Evolutionary conservation across 2,797 vertebrate genomes (phyloP), one percentile per base, ranked within the genome.

Genomic region (Tadarida brasiliensis): DNA sequence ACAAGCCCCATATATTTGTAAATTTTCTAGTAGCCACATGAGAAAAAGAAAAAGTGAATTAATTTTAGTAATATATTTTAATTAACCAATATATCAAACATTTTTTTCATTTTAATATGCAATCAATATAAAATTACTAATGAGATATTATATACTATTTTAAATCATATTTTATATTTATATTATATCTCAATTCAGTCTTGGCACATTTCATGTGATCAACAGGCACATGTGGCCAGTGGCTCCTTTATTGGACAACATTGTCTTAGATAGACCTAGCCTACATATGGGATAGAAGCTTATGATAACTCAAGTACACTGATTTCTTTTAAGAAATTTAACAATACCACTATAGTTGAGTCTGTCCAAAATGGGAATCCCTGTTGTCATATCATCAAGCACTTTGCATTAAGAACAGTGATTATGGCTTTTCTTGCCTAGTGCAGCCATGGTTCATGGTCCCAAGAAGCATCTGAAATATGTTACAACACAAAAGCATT

Each of bases 11-110:
- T 49, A 63, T 11, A 8, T 85, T 74, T 81, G 35, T 89, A 51
- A 85, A 70, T 85, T 85, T 94, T 81, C 78, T 47, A 77, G 15
- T 88, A 84, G 63, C 11, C 57, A 73, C 12, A 85, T 84, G 76
- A 7, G 30, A 86, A 92, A 80, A 63, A 63, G 61, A 30, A 63
- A 63, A 63, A 63, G 61, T 51, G 28, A 90, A 80, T 94, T 91
- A 56, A 57, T 80, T 76, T 93, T 76, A 86, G 74, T 30, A 81
- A 88, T 71, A 51, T 76, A 49, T 76, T 96, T 96, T 86, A 61
- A 71, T 94, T 94, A 83, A 61, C 6, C 35, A 87, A 11, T 81
- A 65, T 80, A 76, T 61, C 54, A 11, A 76, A 92, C 83, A 83
- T n/a, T 83, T 68, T 61, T 90, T 91, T 91, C 7, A 94, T 90